Base-by-base conservation (phyloP, 2,888 invertebrate species). In the Synergus umbraculus region DNA sequence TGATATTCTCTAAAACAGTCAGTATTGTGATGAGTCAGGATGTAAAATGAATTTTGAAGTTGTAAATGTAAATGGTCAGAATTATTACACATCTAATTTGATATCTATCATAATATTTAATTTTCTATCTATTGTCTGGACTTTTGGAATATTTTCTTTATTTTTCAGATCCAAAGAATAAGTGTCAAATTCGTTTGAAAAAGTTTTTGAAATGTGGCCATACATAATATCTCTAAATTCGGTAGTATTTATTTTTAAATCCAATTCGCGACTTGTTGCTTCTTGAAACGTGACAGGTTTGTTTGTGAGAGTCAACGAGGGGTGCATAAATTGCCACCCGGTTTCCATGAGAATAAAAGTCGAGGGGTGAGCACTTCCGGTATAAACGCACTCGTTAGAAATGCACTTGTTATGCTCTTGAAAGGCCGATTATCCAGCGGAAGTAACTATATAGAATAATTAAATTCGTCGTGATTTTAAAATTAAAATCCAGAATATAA, bases 241-340 rank as follows among this genome's bases (percentile, higher is more conserved):
- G 76, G 78, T 12, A 29, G 2, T 76, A 22, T 18, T n/a, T 37
- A 37, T 5, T 37, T 37, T 37, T 54, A 58, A 83, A 82, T 78
- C 49, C 41, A 29, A 78, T 85, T 84, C 81, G 77, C 82, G 82
- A 87, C 85, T 86, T 86, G 86, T 86, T 86, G 86, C 86, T 76
- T 80, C 80, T 77, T 79, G 83, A 84, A 83, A 85, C 84, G 83
- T 85, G 86, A 82, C 86, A 85, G 85, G 86, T 86, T 86, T 85
- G 83, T 85, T 85, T 78, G 78, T 80, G 76, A 81, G 81, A 83
- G 83, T 83, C 84, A 82, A 86, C 85, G 84, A 84, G 83, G 86
- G 86, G 86, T 86, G 86, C 86, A 86, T 86, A 86, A 85, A 86
- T 86, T 86, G 85, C 79, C 77, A 82, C 81, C 78, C 76, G 77